A percentile compares a stretch with the other conserved stretches of the same genome.
These are phyloP conservation scores for Melanotaenia maccullochi DNA, from an alignment of 2,797 vertebrate genomes.

Conservation along the genomic window DNA sequence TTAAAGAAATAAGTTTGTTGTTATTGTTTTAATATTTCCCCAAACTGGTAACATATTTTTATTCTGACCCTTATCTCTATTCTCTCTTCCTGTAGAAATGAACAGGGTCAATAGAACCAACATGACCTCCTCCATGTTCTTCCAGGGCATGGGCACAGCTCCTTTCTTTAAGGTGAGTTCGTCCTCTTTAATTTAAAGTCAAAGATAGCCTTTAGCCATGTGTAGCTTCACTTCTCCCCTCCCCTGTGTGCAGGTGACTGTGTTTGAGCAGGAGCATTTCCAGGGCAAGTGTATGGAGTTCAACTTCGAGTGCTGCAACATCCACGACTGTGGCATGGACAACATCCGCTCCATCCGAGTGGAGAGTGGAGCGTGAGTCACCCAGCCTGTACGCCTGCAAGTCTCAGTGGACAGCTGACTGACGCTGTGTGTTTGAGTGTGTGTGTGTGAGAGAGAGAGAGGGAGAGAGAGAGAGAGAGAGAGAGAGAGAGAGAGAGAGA, in stretches of 20 bases:
- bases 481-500: not conserved
- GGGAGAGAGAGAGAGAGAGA: no score
- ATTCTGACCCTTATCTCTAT: conserved; percentile 6
- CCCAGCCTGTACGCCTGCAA: conserved; percentile 68
- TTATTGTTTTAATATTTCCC: not conserved
- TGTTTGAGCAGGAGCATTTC: conserved; percentile 79
- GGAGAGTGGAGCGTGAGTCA: conserved; percentile 82
- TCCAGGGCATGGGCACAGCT: conserved; percentile 58
- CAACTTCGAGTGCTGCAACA: conserved; percentile 78
- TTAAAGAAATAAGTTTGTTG: not conserved
- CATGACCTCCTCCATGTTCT: conserved; percentile 52
- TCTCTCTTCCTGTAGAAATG: conserved; percentile 51
- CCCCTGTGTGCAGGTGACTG: conserved; percentile 63
- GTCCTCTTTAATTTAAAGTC: not conserved
- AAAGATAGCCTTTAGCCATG: not conserved
- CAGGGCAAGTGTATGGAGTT: conserved; percentile 78
- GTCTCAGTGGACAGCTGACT: conserved; percentile 63
- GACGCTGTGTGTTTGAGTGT: conserved; percentile 31
- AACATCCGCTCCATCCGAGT: conserved; percentile 79
- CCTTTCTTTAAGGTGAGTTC: conserved; percentile 71
- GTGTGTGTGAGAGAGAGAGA: not conserved
- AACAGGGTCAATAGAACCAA: conserved; percentile 61
- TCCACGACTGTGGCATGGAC: conserved; percentile 78
- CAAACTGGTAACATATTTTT: not conserved
- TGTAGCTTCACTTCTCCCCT: not conserved